phyloP scores from a whole-genome alignment of 2,888 invertebrate genomes.

The Thereva unica region DNA sequence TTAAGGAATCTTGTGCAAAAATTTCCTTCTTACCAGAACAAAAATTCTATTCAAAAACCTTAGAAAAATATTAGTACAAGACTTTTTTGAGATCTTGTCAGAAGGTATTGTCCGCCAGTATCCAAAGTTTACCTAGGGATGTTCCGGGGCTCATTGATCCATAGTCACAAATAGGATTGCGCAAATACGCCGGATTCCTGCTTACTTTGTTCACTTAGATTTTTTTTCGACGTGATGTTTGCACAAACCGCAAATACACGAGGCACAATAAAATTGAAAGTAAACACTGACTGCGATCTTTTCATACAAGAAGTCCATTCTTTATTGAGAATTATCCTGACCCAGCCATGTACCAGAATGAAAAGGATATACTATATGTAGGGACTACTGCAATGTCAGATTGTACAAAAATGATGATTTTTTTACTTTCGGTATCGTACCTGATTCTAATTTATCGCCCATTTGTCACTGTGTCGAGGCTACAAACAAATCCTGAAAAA shows the following conservation, averaged over 20 bases:
- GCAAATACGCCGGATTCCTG: constrained; percentile 23
- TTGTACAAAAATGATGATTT: no score
- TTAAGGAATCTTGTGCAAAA: no score
- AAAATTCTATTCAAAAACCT: constrained; percentile 10
- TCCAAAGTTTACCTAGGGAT: constrained; percentile 15
- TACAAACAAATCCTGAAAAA: constrained; percentile 36
- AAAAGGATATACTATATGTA: background rate
- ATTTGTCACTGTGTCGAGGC: constrained; percentile 35
- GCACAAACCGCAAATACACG: constrained; percentile 41
- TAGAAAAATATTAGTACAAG: constrained; percentile 42
- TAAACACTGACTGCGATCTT: constrained; percentile 40
- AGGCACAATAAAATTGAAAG: constrained; percentile 30
- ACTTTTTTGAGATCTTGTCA: constrained; percentile 35
- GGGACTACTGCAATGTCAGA: background rate
- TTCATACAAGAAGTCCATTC: constrained; percentile 18
- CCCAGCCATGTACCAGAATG: background rate
- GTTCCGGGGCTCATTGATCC: constrained; percentile 16
- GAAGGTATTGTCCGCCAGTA: constrained; percentile 22
- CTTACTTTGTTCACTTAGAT: background rate
- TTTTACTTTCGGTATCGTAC: background rate
- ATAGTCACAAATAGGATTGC: constrained; percentile 18
- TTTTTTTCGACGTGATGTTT: constrained; percentile 22
- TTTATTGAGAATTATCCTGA: background rate
- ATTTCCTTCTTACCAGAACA: no score
- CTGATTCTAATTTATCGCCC: constrained; percentile 40